phyloP scores from a whole-genome alignment of 1,140 invertebrate species.

The Portunus trituberculatus region DNA sequence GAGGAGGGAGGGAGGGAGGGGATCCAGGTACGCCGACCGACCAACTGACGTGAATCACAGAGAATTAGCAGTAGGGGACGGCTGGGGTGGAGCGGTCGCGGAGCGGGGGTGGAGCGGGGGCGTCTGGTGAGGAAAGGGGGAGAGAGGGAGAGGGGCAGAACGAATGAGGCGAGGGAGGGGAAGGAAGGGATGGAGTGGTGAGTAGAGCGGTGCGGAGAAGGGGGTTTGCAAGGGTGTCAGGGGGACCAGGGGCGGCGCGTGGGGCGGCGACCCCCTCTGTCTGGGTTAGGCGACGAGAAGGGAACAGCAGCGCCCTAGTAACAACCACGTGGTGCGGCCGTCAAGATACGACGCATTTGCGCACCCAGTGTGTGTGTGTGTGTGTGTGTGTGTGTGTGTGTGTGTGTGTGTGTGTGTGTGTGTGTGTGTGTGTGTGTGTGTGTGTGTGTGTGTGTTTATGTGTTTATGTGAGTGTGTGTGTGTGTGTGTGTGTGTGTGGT shows the following conservation, averaged over 20 bases:
- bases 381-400: conserved; percentile 2
- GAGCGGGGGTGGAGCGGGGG: not conserved
- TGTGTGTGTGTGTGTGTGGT: too few relatives aligned
- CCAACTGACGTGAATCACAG: not conserved
- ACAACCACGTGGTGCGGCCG: conserved; percentile 56
- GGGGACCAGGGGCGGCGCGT: conserved; percentile 29
- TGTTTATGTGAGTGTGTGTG: too few relatives aligned
- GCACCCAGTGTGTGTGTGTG: conserved; percentile 22
- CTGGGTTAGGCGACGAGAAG: conserved; percentile 52
- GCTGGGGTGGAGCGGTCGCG: not conserved
- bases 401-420: conserved; percentile 16
- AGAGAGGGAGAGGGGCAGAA: not conserved
- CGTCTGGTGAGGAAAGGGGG: not conserved
- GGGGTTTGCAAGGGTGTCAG: conserved; percentile 15
- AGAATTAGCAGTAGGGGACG: not conserved
- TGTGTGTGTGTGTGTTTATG: too few relatives aligned
- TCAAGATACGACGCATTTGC: conserved; percentile 67
- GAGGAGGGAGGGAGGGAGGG: not conserved
- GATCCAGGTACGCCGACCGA: not conserved
- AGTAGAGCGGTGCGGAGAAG: not conserved
- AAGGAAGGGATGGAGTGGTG: not conserved
- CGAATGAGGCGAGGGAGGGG: not conserved
- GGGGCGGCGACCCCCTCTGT: conserved; percentile 67
- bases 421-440: too few relatives aligned
- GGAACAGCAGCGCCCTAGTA: conserved; percentile 48